Base-by-base conservation (phyloP, 92 coral and sea anemone species). In the Epizoanthus stellaris region DNA sequence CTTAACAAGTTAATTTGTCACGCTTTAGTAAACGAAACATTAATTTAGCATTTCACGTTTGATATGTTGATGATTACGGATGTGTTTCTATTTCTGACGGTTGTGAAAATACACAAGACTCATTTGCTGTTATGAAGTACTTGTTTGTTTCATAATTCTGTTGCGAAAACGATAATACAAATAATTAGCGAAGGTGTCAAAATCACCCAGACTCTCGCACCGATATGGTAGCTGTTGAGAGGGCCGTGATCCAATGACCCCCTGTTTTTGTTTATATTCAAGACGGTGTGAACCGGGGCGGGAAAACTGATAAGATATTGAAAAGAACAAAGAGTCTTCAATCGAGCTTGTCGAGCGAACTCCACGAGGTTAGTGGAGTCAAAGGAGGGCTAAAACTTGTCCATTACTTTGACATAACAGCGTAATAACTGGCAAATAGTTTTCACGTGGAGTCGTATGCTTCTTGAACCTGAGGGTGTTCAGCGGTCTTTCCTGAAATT, bases 251-350 rank as follows among this genome's bases (percentile, higher is more conserved):
- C 72, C 17, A 5, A 67, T 49, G 83, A 79, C 71, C 72, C 47
- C 71, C 43, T 3, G 61, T 42, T 61, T 11, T 79, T 79, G 83
- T 79, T 63, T 63, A 25, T 52, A 58, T 21, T 20, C 72, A 64
- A 43, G 65, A 79, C 83, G 23, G 42, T 79, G 34, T 30, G 60
- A 79, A 19, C 23, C 6, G 42, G 68, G 82, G 70, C 70, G 54
- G 69, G 57, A 43, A n/a, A 61, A 12, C 36, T 13, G 47, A 62
- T 77, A 20, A 61, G 54, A 77, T n/a, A 42, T 36, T 42, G 25
- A 63, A 52, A 7, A 52, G 56, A 45, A 79, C 71, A 75, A 57
- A 25, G 11, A 10, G 67, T 21, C 6, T 13, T 75, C 80, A 75
- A 12, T 75, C 42, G 40, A 72, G 58, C 67, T 61, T 57, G 81